A percentile compares a stretch with the other conserved stretches of the same genome.
These are phyloP conservation scores for Eptesicus fuscus DNA, from an alignment of 2,113 vertebrate species.

Conservation along the genomic window DNA sequence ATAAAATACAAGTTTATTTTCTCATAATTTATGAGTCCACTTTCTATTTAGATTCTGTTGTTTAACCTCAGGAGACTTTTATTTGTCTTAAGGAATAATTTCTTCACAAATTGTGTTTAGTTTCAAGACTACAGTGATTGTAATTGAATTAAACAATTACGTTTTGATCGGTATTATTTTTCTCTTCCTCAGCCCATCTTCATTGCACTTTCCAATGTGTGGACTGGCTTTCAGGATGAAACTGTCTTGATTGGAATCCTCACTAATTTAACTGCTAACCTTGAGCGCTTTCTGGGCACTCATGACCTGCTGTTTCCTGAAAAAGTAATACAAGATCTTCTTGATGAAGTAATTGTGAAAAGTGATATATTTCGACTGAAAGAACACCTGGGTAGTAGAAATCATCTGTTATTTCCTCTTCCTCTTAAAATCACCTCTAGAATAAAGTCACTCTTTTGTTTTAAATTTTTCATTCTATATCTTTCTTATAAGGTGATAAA, in stretches of 20 bases:
- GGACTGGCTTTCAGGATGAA: slow-evolving; percentile 90
- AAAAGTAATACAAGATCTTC: slow-evolving; percentile 78
- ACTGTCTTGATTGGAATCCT: slow-evolving; percentile 86
- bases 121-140: slow-evolving; percentile 6
- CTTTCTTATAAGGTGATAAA: slow-evolving; percentile 33
- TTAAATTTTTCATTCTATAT: neutral
- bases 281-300: slow-evolving; percentile 84
- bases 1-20: slow-evolving; percentile 40
- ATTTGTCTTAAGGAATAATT: neutral
- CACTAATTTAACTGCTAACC: slow-evolving; percentile 78
- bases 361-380: slow-evolving; percentile 85
- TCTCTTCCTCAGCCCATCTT: slow-evolving; percentile 87
- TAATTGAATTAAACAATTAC: neutral
- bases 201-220: slow-evolving; percentile 84
- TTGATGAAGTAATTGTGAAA: slow-evolving; percentile 84
- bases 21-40: neutral
- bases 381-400: slow-evolving; percentile 85
- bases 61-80: neutral
- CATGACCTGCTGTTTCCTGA: slow-evolving; percentile 84
- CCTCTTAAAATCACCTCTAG: neutral
- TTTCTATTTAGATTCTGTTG: neutral
- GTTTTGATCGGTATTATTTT: slow-evolving; percentile 41
- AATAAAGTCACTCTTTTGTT: slow-evolving; percentile 1
- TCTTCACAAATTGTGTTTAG: slow-evolving; percentile 21
- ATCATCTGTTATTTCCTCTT: neutral